Evolutionary conservation across 2,888 invertebrate species (phyloP), one percentile per base, ranked within the genome.

Genomic region (Nasonovia ribisnigri): DNA sequence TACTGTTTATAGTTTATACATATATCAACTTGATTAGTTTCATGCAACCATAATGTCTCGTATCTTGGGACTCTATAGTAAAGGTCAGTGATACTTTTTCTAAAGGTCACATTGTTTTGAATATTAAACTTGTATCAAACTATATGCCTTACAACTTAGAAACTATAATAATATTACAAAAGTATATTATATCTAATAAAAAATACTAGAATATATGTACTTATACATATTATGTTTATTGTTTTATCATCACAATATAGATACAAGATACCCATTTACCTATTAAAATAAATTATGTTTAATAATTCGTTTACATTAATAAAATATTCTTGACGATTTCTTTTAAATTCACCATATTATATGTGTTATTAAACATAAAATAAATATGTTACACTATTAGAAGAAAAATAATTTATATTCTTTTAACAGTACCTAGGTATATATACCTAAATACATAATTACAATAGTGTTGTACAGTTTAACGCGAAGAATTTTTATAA

Each of bases 21-120:
- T 84, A 84, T 16, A 26, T 86, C 29, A 46, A 86, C 46, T 46
- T 84, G 36, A 42, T 36, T 46, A 84, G 5, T 54, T 86, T 84
- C 43, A 57, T 36, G 20, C 26, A 54, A 84, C 57, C n/a, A 91
- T 46, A 92, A 92, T 51, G 92, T 77, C 42, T 92, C 13, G 42
- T 88, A 77, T 24, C 42, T 54, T 43, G 48, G 67, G 88, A 88
- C 77, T 92, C 48, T 8, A 29, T n/a, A 16, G 20, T 42, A 92
- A 92, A 88, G 92, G 92, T 92, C 92, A 92, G 48, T 51, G 60
- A 67, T 42, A 77, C 20, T 51, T 43, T 92, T 88, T 88, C n/a
- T 11, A 92, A 92, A 92, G 92, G 88, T 92, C 43, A 87, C 24
- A n/a, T 24, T 51, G 46, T 77, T 88, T 88, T 77, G 5, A 48